Evolutionary conservation across 1,140 invertebrate genomes (phyloP), one percentile per base, ranked within the genome.

Genomic region (Harpegnathos saltator): DNA sequence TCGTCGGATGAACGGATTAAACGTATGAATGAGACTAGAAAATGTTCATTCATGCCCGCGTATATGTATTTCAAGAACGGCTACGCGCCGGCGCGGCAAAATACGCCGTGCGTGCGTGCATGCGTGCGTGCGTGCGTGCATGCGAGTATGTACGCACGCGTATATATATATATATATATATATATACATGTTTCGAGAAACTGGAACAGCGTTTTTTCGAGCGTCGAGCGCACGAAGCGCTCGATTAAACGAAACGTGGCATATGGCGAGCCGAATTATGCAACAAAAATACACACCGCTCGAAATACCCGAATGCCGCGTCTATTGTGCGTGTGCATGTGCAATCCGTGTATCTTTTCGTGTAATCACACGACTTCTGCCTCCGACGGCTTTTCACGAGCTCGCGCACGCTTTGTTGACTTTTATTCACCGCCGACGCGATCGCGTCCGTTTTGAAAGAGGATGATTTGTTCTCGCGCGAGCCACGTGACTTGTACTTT

Each of bases 181-280:
- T 33, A 33, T 33, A 33, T 5, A 5, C 29, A 33, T 5, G 29
- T 33, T 33, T 33, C 50, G 14, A 48, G 75, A 82, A 91, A 89
- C 77, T 88, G 61, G 75, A 81, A 59, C 75, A 77, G 75, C 77
- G 83, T 88, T 82, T 75, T 59, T 73, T 38, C n/a, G 85, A 88
- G 88, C 90, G 29, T 33, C 75, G 68, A 66, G 86, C 72, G 83
- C 83, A 9, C n/a, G 38, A 33, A 33, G n/a, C n/a, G n/a, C 38
- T 44, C 83, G 71, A 75, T 75, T 75, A 77, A 75, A 71, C 89
- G 29, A 33, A 33, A 3, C 29, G 29, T 33, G 86, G 78, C 82
- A 86, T 90, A 86, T 89, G 83, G 88, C 84, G 88, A 87, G 85
- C 77, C 78, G 88, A 91, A 90, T 91, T 91, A 91, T 90, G 89